phyloP scores from a whole-genome alignment of 2,888 invertebrate genomes.

The Apamea epomidion region DNA sequence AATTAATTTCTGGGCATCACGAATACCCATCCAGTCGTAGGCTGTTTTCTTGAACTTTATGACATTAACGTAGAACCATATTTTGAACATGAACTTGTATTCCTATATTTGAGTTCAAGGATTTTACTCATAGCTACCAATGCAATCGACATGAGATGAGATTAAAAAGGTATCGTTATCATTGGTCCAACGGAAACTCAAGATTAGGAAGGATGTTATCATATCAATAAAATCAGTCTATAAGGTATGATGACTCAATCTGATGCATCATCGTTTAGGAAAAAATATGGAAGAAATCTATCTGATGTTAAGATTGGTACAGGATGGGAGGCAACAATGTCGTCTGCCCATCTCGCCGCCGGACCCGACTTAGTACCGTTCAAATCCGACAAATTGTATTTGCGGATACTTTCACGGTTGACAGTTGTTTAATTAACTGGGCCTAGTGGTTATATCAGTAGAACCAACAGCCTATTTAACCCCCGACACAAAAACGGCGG shows the following conservation, averaged over 20 bases:
- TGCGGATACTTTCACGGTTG: not conserved
- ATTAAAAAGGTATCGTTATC: conserved; percentile 25
- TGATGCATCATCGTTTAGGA: conserved; percentile 25
- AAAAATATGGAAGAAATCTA: not conserved
- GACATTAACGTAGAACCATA: not conserved
- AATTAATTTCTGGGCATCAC: not conserved
- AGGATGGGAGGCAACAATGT: no score
- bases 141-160: conserved; percentile 22
- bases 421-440: not conserved
- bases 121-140: not conserved
- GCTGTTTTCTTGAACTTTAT: not conserved
- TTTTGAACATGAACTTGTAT: not conserved
- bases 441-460: not conserved
- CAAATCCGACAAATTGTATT: not conserved
- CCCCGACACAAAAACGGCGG: no score
- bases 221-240: conserved; percentile 33
- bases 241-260: conserved; percentile 42
- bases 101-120: conserved; percentile 36
- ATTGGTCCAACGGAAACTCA: conserved; percentile 8
- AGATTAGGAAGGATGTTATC: conserved; percentile 33
- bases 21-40: not conserved
- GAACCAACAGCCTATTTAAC: not conserved
- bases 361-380: not conserved
- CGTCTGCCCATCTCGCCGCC: no score
- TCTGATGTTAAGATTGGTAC: not conserved